Evolutionary conservation across 2,113 vertebrate species (phyloP), one percentile per base, ranked within the genome.

Genomic region (Datnioides undecimradiatus): DNA sequence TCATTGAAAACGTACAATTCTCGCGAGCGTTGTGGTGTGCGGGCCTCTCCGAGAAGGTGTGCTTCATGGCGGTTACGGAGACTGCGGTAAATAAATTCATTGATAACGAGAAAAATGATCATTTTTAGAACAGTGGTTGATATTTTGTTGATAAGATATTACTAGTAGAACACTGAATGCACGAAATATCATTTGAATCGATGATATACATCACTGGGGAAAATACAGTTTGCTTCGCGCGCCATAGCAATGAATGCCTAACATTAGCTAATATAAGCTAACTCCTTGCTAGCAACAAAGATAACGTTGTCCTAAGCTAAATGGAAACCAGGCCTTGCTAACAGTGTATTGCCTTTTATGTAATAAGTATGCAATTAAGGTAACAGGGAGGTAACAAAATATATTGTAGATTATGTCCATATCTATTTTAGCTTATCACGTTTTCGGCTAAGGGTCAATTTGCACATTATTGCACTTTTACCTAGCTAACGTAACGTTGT

Each of bases 21-120:
- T 94, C 90, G 86, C 90, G 92, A 89, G 83, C 0, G n/a, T 80
- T 90, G 27, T 1, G 13, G 41, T 51, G 55, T 57, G 87, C 27
- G 77, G 92, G 87, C 91, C 87, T 90, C 63, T 87, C 25, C 40
- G 16, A 63, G 85, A 91, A 74, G 90, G 93, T 90, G 92, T 94
- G 92, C 93, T 94, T 93, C 83, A 95, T 95, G 94, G 95, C 94
- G 93, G 92, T 95, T 36, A 93, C 92, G 76, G 92, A 91, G 90
- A 87, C 92, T 91, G 92, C 89, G 95, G 94, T 95, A 95, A 95
- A 89, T 93, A 67, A 75, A 91, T 79, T 82, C 23, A 27, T 83
- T 51, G 46, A 54, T 76, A 68, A 85, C 69, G 4, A 65, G 5
- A 52, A 12, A 55, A 2, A 17, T 68, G 79, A 6, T 33, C 10